phyloP scores from a whole-genome alignment of 2,888 invertebrate genomes.

The Acrobasis suavella region DNA sequence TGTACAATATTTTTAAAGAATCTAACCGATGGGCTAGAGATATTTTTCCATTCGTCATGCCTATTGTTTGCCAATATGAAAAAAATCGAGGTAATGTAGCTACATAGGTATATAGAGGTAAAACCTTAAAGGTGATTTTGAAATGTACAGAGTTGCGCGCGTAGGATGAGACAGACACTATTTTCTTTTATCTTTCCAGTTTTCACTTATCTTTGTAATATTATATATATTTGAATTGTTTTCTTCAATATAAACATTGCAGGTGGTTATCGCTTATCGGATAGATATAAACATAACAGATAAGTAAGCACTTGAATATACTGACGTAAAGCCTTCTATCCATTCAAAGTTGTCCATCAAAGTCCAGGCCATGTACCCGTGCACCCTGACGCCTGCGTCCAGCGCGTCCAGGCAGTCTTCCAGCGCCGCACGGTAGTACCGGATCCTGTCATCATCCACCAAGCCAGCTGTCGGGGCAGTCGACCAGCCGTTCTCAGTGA shows the following conservation, averaged over 20 bases:
- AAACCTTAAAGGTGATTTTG: no score
- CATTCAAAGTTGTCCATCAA: conserved; percentile 86
- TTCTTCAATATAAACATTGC: neutral
- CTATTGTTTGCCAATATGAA: no score
- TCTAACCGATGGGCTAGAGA: no score
- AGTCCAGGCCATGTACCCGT: conserved; percentile 84
- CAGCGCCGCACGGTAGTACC: conserved; percentile 67
- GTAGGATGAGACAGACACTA: no score
- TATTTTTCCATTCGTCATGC: no score
- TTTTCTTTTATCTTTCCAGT: no score
- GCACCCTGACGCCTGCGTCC: conserved; percentile 69
- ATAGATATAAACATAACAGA: neutral
- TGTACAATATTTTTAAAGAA: no score
- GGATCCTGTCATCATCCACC: conserved; percentile 69
- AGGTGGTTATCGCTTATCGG: neutral
- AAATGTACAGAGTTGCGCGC: no score
- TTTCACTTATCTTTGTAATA: no score
- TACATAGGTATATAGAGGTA: no score
- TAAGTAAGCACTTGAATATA: conserved; percentile 26
- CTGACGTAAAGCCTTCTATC: conserved; percentile 80
- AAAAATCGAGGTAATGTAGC: no score
- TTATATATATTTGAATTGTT: neutral
- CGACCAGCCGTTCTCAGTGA: conserved; percentile 84
- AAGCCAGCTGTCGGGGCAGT: conserved; percentile 48
- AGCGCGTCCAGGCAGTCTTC: conserved; percentile 65